Percentiles rank a stretch among this genome's conserved stretches.
Conservation (phyloP, 2,797 vertebrate genomes). For the Chelon auratus region DNA sequence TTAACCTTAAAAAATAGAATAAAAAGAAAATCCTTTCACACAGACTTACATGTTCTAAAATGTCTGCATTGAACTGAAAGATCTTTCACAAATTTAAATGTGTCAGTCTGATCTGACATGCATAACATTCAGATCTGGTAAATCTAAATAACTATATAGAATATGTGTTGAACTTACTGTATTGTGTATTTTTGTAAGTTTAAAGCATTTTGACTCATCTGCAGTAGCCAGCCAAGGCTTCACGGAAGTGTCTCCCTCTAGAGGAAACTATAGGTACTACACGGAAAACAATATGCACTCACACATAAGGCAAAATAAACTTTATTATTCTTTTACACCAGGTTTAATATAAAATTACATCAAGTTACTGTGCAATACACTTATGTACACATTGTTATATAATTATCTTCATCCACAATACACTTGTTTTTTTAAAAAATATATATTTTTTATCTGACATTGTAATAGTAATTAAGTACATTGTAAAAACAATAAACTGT, state of each 20-base stretch:
- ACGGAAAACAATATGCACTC: neutral
- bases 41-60: neutral
- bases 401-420: neutral
- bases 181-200: neutral
- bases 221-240: neutral
- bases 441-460: neutral
- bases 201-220: neutral
- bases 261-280: constrained; percentile 47
- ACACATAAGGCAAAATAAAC: constrained; percentile 52
- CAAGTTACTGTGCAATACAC: neutral
- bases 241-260: constrained; percentile 59
- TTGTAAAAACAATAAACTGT: neutral
- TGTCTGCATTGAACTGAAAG: neutral
- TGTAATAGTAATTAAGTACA: neutral
- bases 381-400: neutral
- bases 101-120: accelerated
- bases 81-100: neutral
- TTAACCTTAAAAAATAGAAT: neutral
- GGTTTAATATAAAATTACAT: constrained; percentile 20
- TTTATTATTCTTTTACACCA: constrained; percentile 58
- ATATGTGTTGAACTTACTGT: neutral
- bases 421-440: neutral
- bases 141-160: neutral
- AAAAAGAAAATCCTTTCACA: neutral
- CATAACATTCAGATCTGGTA: neutral